Evolutionary conservation across 1,140 invertebrate species (phyloP), one percentile per base, ranked within the genome.

Genomic region (Battus philenor): DNA sequence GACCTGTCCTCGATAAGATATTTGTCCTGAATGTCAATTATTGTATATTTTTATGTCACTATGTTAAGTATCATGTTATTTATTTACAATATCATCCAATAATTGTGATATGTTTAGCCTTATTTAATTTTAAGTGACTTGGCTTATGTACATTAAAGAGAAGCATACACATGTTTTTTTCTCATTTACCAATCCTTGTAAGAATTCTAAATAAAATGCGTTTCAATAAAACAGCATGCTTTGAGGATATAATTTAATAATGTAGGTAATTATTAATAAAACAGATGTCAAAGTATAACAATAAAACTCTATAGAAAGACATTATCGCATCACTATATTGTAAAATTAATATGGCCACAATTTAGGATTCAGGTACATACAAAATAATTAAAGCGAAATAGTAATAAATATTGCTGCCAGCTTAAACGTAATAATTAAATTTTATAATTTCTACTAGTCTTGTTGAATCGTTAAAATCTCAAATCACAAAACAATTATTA

Each of bases 301-400:
- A 64, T 66, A 59, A 63, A 59, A 67, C 54, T 65, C 65, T 60
- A 59, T 62, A 76, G 58, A 56, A 59, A 44, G 66, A 55, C 61
- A 45, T 53, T 68, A 52, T 46, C 52, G 56, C 60, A 50, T 48
- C 24, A 32, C 49, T 50, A 51, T 60, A 52, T 54, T 55, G 33
- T 73, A 75, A 66, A 74, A 77, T 68, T 78, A 79, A 77, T 80
- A 80, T 84, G 80, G 80, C 80, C 76, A 78, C 76, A 69, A 68
- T 75, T 69, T 48, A 69, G 68, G 76, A 72, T 81, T 84, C 80
- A 84, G 80, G 80, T 84, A 84, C 80, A 74, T 70, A 79, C 56
- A 73, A 74, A 47, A 70, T 64, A 74, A 43, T 73, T 65, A 74
- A 68, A 61, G 44, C 52, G 51, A 69, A 49, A n/a, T n/a, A n/a